Percentiles rank a stretch among this genome's conserved stretches.
Evolutionary conservation across 2,797 vertebrate species (phyloP).

Genomic region (Hemibagrus guttatus): DNA sequence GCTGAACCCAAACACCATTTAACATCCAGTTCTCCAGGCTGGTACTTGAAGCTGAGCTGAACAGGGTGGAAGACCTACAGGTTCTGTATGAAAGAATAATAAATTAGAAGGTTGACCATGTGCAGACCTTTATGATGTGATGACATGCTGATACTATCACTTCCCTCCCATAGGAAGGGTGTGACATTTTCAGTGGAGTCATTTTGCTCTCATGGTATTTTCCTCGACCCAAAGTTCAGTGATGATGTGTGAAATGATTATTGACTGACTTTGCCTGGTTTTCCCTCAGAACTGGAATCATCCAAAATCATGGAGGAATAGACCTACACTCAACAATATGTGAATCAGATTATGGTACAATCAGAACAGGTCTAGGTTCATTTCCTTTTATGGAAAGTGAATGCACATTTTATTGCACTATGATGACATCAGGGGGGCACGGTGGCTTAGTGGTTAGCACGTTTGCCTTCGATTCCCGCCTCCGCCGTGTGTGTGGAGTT

Average conservation of each 20-base stretch:
- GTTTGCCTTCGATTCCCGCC: too few relatives aligned
- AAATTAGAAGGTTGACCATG: not conserved
- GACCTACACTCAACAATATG: not conserved
- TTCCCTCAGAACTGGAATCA: not conserved
- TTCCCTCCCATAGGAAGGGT: not conserved
- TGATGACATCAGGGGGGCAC: too few relatives aligned
- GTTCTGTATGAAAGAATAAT: not conserved
- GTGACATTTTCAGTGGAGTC: not conserved
- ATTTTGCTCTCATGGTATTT: not conserved
- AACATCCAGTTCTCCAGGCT: not conserved
- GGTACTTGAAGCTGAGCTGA: not conserved
- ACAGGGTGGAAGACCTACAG: not conserved
- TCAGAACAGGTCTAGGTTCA: not conserved
- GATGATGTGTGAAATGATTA: not conserved
- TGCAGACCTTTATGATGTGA: not conserved
- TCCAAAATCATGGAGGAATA: not conserved
- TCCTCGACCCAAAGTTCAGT: not conserved
- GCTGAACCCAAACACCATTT: not conserved
- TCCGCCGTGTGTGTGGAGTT: too few relatives aligned
- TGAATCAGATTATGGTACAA: not conserved
- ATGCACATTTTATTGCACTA: not conserved
- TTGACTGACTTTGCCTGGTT: not conserved
- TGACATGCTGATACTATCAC: not conserved
- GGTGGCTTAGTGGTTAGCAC: too few relatives aligned
- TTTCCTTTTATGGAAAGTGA: not conserved